Base-by-base conservation (phyloP, 2,888 invertebrate genomes). In the Dione vanillae region DNA sequence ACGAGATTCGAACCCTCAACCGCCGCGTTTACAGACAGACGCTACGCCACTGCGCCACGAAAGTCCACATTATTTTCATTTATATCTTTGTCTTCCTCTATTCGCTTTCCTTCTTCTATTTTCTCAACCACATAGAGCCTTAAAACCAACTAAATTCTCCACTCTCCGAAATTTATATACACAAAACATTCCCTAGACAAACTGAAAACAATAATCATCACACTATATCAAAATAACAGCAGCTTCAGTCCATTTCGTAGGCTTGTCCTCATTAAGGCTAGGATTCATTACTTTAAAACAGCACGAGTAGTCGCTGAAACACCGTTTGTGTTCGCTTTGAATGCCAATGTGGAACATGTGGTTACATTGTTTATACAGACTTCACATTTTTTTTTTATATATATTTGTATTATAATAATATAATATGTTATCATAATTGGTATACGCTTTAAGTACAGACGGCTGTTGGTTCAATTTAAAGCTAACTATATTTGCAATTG, bases 201-300 rank as follows among this genome's bases (percentile, higher is more conserved):
- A 45, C 9, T 10, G n/a, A 35, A 35, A 45, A 27, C n/a, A 61
- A 27, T 19, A 6, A 43, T 10, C 43, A 45, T n/a, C 6, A 59
- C 43, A 9, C 20, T 20, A 45, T 27, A n/a, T 11, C 35, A 45
- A 20, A 16, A 64, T 40, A 51, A 64, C 37, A 37, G 20, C 37
- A 52, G 67, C 49, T 51, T 61, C 41, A 61, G 61, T 51, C 52
- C 52, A 61, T 67, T 68, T 62, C 62, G 68, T 54, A 43, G 58
- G 47, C 19, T 37, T 54, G 68, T 62, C 45, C 68, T 68, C 68
- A 68, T 68, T 68, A 68, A n/a, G 51, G 37, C 61, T 62, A 62
- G 68, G 43, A 62, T 62, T 68, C 68, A 68, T 62, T 68, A 68
- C 62, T 68, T 68, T 68, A 62, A 51, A 49, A 68, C 68, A 40